Evolutionary conservation across 2,797 vertebrate species (phyloP).

Genomic region (Sardinella longiceps): DNA sequence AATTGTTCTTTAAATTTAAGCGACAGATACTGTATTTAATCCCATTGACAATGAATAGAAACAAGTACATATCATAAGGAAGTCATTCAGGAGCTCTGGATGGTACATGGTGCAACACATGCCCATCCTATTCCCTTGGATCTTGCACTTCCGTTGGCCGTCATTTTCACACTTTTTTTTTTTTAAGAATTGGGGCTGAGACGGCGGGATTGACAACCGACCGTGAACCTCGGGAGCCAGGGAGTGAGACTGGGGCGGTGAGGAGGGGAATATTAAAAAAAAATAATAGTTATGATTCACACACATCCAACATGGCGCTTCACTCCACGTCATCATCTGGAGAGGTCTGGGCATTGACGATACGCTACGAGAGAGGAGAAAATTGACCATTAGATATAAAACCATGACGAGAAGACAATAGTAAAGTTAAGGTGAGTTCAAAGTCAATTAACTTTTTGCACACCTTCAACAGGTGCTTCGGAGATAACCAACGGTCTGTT

Average conservation of each 20-base stretch:
- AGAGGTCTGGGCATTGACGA: conserved; percentile 91
- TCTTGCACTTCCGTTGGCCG: not conserved
- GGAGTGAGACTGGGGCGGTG: not conserved
- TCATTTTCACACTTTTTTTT: not conserved
- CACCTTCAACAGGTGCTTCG: too few species aligned
- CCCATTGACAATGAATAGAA: not conserved
- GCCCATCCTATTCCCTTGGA: not conserved
- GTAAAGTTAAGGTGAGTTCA: too few species aligned
- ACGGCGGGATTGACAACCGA: not conserved
- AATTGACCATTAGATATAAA: too few species aligned
- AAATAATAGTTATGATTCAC: not conserved
- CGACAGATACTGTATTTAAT: not conserved
- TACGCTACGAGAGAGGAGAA: conserved; percentile 78
- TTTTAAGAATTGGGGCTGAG: not conserved
- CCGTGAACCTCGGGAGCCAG: not conserved
- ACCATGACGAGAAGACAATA: too few species aligned
- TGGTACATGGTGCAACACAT: not conserved
- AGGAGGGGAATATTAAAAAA: too few species aligned
- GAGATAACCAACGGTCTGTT: too few species aligned
- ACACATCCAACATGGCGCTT: conserved; percentile 47
- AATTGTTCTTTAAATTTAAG: not conserved
- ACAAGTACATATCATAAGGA: not conserved
- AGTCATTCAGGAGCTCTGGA: not conserved
- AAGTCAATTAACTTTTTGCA: too few species aligned
- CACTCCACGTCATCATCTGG: conserved; percentile 95